Base-by-base conservation (phyloP, 2,888 invertebrate genomes). In the Coenonympha arcania region DNA sequence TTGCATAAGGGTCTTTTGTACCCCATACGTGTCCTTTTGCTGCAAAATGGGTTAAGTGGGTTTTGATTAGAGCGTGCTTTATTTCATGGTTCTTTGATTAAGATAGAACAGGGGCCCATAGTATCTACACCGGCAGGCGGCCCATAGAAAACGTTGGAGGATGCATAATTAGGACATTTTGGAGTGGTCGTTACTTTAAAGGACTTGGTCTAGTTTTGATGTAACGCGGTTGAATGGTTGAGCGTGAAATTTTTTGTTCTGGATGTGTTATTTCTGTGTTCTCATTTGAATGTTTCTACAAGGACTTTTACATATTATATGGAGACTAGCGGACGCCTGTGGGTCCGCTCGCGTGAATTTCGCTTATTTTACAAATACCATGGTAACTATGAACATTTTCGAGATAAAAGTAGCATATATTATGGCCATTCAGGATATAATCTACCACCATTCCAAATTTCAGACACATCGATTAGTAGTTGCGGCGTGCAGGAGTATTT, bases 11-110 rank as follows among this genome's bases (percentile, higher is more conserved):
- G 43, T 11, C 31, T 11, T 30, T 30, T 19, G 13, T 30, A 41
- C 41, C 39, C n/a, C 24, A 36, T 11, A n/a, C 39, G 3, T 11
- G 47, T 54, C 48, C 52, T 54, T 55, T 36, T 16, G 26, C 46
- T 43, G 50, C 49, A 58, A n/a, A 57, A 55, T 58, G 49, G 62
- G 60, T 59, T 62, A 59, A 59, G 62, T 39, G 48, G 48, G 46
- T 55, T 58, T 59, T 58, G 53, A 55, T 56, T 50, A 43, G 37
- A 41, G 36, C 39, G 11, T 15, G 28, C 40, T 54, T 54, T 51
- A 54, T 47, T 54, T 34, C 43, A 28, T 43, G 41, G 24, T 45
- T 44, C 46, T 53, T 50, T 48, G 48, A 52, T 54, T 44, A 54
- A 48, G 42, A 41, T 41, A 41, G 43, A 43, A 43, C 43, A 43